Base-by-base conservation (phyloP, 2,888 invertebrate genomes). In the Lasioglossum pauxillum region DNA sequence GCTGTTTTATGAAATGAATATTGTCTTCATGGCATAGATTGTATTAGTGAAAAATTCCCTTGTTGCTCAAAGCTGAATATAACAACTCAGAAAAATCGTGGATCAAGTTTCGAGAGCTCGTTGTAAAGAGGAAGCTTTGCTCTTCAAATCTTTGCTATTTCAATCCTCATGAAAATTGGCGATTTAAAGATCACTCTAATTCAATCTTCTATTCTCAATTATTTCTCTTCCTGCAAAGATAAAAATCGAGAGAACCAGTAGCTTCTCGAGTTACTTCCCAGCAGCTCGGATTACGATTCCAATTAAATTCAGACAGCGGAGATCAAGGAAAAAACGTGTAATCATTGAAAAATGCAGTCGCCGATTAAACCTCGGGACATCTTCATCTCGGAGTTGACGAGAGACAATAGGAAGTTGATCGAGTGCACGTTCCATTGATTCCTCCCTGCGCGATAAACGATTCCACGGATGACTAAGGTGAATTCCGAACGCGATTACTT, bases 361-460 rank as follows among this genome's bases (percentile, higher is more conserved):
- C 7, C 67, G 67, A 67, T 67, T 31, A 23, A 8, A 35, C 4
- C 35, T 67, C 67, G 35, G 35, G 38, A 41, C 38, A 35, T 69
- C 69, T 69, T 38, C 38, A 69, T 69, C n/a, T 38, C 35, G 3
- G 10, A 8, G 38, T 38, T n/a, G 38, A 23, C 69, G 38, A 23
- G 69, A 69, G 38, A 69, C 23, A 69, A 35, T 19, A 23, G 38
- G 35, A 69, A 69, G 35, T 38, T 38, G 69, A 12, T 41, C 23
- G 38, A 41, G 35, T n/a, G 69, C 35, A 23, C 69, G 35, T 69
- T 69, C 69, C 69, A 23, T 38, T 69, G 38, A 69, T 69, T 69
- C 69, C 10, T 64, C 38, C n/a, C n/a, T 23, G 19, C 12, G 2
- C 5, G 41, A 69, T 69, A 23, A 38, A 38, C 69, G 41, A 69